A percentile compares a stretch with the other conserved stretches of the same genome.
phyloP scores from a whole-genome alignment of 2,888 invertebrate genomes.

The Ennomos quercinarius region DNA sequence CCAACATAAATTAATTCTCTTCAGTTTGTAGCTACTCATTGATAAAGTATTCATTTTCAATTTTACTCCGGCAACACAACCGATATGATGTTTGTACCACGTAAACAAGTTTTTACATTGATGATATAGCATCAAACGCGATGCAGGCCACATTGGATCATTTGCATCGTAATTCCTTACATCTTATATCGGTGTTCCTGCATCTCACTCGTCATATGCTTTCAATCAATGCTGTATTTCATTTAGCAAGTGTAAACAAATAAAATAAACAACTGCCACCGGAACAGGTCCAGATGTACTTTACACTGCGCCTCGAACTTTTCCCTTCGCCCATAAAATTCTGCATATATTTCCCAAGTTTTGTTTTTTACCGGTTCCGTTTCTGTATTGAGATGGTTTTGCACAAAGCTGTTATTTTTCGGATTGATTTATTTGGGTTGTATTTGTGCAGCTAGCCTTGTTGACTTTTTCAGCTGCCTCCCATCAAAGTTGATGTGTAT shows the following conservation, averaged over 20 bases:
- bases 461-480: slow-evolving; percentile 2
- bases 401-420: slow-evolving; percentile 1
- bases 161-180: slow-evolving; percentile 21
- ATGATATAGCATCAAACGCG: slow-evolving; percentile 36
- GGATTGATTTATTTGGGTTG: slow-evolving; percentile 7
- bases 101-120: slow-evolving; percentile 19
- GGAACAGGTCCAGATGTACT: slow-evolving; percentile 47
- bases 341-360: slow-evolving; percentile 11
- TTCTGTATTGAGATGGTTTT: slow-evolving; percentile 4
- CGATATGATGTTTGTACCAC: slow-evolving; percentile 12
- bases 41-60: background rate
- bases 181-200: slow-evolving; percentile 17
- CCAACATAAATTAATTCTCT: too few species aligned
- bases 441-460: background rate
- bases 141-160: slow-evolving; percentile 28
- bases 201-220: slow-evolving; percentile 40
- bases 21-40: background rate
- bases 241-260: slow-evolving; percentile 45
- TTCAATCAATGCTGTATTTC: slow-evolving; percentile 39
- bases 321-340: slow-evolving; percentile 18
- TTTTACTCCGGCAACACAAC: slow-evolving; percentile 5
- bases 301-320: slow-evolving; percentile 31
- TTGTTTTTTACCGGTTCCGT: background rate
- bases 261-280: slow-evolving; percentile 44
- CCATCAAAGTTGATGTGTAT: background rate